Conservation (phyloP, 2,113 vertebrate species). For the Origma solitaria region DNA sequence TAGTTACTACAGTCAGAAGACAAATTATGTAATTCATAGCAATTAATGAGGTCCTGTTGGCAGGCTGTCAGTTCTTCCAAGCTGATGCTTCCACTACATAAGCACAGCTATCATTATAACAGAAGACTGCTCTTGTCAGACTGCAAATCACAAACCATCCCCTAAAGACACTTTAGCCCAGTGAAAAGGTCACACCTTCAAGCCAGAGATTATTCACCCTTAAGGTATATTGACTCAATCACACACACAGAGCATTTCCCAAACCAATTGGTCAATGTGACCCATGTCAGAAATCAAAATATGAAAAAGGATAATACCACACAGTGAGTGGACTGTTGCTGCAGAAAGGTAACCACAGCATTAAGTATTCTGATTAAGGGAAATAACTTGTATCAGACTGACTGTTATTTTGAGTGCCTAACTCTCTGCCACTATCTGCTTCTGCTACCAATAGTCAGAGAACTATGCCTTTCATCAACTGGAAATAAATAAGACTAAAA, state of each 20-base stretch:
- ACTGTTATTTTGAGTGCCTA: not conserved
- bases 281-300: not conserved
- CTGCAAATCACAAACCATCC: not conserved
- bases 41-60: not conserved
- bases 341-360: not conserved
- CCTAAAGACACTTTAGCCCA: not conserved
- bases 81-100: not conserved
- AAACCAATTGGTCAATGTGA: not conserved
- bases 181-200: not conserved
- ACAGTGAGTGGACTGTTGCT: not conserved
- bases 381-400: not conserved
- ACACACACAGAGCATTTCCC: not conserved
- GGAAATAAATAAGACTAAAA: not conserved
- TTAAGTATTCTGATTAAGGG: not conserved
- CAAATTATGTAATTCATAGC: not conserved
- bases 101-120: not conserved
- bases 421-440: not conserved
- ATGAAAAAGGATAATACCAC: not conserved
- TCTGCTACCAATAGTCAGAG: not conserved
- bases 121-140: not conserved
- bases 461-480: not conserved
- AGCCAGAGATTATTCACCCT: not conserved
- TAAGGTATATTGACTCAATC: not conserved
- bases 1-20: not conserved
- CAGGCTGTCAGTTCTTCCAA: not conserved